A percentile compares a stretch with the other conserved stretches of the same genome.
Conservation (phyloP, 2,888 invertebrate species). For the Incurvaria masculella region DNA sequence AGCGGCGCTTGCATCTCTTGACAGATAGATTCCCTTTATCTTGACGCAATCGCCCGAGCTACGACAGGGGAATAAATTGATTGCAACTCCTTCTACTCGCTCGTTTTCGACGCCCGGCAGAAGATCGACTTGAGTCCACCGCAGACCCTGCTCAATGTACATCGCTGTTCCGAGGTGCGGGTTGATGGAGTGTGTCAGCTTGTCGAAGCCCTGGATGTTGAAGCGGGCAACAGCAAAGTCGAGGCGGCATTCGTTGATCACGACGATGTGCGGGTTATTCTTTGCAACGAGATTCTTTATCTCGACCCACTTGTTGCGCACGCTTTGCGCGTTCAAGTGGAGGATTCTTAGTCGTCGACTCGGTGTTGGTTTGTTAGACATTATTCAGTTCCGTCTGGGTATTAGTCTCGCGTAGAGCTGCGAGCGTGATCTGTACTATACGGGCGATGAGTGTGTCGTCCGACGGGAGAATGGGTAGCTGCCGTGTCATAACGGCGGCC, state of each 20-base stretch:
- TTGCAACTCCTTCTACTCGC: constrained; percentile 3
- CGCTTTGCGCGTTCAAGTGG: constrained; percentile 4
- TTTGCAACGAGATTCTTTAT: not conserved
- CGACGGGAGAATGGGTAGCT: no score
- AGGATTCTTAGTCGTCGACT: no score
- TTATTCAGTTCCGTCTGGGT: no score
- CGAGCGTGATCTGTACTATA: no score
- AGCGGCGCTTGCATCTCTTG: no score
- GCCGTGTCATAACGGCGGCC: no score
- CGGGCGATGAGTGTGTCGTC: no score
- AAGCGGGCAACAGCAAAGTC: constrained; percentile 3
- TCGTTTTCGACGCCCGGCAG: constrained; percentile 1
- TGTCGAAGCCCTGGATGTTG: not conserved
- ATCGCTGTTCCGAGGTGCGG: constrained; percentile 6
- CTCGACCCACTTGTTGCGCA: constrained; percentile 2
- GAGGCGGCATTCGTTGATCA: constrained; percentile 6
- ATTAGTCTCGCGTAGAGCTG: no score
- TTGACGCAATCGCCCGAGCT: not conserved
- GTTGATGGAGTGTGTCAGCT: not conserved
- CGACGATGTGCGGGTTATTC: constrained; percentile 1
- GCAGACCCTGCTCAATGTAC: constrained; percentile 6
- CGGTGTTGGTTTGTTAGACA: no score
- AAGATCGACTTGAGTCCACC: constrained; percentile 4
- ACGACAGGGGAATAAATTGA: not conserved
- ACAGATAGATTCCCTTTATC: not conserved